A percentile compares a stretch with the other conserved stretches of the same genome.
Conservation (phyloP, 2,113 vertebrate genomes). For the Gymnogyps californianus region DNA sequence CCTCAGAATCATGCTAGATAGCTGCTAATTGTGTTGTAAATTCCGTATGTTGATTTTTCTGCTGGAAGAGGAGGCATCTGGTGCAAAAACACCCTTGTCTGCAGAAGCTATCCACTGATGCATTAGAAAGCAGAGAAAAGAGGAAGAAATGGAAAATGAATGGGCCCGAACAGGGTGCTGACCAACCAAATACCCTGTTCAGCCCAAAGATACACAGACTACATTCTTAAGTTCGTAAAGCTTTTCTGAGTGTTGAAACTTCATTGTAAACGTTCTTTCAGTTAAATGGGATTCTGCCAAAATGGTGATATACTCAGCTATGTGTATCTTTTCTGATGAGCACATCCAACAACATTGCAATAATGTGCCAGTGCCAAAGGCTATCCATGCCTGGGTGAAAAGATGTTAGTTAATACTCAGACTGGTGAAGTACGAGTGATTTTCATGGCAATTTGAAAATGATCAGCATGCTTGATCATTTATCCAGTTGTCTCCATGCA, state of each 20-base stretch:
- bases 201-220: not conserved
- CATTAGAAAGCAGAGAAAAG: not conserved
- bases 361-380: not conserved
- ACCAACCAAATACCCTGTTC: not conserved
- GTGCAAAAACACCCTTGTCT: not conserved
- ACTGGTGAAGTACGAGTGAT: not conserved
- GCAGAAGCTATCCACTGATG: not conserved
- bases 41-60: not conserved
- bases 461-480: not conserved
- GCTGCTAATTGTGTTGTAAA: not conserved
- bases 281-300: not conserved
- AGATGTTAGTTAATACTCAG: not conserved
- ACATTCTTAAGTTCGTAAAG: not conserved
- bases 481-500: not conserved
- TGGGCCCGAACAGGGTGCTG: not conserved
- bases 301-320: not conserved
- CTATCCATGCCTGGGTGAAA: not conserved
- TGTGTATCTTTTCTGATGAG: not conserved
- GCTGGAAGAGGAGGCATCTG: not conserved
- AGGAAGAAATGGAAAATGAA: not conserved
- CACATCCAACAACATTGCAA: not conserved
- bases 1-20: not conserved
- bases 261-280: not conserved
- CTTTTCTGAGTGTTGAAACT: not conserved
- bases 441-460: not conserved